These are phyloP conservation scores for Zaprionus nigranus DNA, from an alignment of 1,140 invertebrate genomes.

Conservation along the genomic window DNA sequence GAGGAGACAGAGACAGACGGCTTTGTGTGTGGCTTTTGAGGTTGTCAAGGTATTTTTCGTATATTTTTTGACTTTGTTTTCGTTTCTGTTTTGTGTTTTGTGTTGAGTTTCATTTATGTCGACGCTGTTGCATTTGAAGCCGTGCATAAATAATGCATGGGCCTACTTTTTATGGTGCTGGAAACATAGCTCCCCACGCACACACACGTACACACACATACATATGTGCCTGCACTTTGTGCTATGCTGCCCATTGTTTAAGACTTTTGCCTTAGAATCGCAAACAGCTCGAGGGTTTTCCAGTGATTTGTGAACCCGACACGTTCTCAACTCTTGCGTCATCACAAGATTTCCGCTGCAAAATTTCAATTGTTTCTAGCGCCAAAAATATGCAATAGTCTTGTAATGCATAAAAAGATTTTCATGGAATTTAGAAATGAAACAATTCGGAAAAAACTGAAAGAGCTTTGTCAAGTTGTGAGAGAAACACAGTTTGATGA, in stretches of 20 bases:
- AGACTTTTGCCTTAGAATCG: constrained; percentile 1
- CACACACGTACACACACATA: constrained; percentile 37
- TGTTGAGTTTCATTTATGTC: constrained; percentile 72
- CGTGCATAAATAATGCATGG: constrained; percentile 78
- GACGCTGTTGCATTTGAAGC: constrained; percentile 68
- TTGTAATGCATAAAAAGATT: neutral
- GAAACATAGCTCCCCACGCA: constrained; percentile 38
- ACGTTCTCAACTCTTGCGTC: constrained; percentile 7
- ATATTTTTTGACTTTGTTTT: constrained; percentile 9
- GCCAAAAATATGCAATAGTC: neutral
- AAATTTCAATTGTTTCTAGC: neutral
- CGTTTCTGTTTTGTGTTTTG: constrained; percentile 11
- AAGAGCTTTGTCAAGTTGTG: too few relatives aligned
- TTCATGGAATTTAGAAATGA: neutral
- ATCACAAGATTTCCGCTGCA: constrained; percentile 3
- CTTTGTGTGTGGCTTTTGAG: constrained; percentile 78
- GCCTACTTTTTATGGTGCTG: constrained; percentile 61
- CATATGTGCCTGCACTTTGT: neutral
- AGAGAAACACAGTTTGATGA: too few relatives aligned
- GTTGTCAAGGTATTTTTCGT: constrained; percentile 72
- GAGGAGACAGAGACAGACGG: neutral
- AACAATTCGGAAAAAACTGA: too few relatives aligned
- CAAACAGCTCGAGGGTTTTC: constrained; percentile 17
- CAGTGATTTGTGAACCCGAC: neutral
- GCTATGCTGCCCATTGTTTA: constrained; percentile 12